Conservation (phyloP, 2,888 invertebrate species). For the Brachycybe producta region DNA sequence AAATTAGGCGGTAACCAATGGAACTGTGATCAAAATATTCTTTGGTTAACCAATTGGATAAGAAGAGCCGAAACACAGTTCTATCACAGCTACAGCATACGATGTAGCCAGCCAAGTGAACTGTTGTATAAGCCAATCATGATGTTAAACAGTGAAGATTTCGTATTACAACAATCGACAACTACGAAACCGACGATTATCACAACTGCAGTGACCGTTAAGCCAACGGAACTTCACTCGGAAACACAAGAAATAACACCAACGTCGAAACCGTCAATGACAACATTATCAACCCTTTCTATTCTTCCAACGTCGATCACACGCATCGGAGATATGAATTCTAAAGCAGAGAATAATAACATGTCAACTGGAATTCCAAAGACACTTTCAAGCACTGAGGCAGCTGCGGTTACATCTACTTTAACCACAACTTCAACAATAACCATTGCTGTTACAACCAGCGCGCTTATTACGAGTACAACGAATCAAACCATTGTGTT, state of each 20-base stretch:
- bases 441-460: no score
- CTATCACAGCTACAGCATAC: conserved; percentile 30
- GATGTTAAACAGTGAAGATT: conserved; percentile 22
- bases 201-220: not conserved
- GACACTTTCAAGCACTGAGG: no score
- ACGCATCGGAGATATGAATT: no score
- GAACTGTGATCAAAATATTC: conserved; percentile 43
- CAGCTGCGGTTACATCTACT: no score
- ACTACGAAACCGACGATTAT: not conserved
- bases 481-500: no score
- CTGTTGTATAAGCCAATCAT: conserved; percentile 28
- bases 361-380: no score
- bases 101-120: conserved; percentile 33
- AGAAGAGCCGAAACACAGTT: conserved; percentile 38
- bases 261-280: not conserved
- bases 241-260: conserved; percentile 1
- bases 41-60: conserved; percentile 46
- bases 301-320: not conserved
- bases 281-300: not conserved
- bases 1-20: conserved; percentile 56
- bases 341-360: no score
- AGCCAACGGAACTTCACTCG: not conserved
- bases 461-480: no score
- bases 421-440: no score
- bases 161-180: conserved; percentile 6